Conservation (phyloP, 2,797 vertebrate genomes). For the Emys orbicularis region DNA sequence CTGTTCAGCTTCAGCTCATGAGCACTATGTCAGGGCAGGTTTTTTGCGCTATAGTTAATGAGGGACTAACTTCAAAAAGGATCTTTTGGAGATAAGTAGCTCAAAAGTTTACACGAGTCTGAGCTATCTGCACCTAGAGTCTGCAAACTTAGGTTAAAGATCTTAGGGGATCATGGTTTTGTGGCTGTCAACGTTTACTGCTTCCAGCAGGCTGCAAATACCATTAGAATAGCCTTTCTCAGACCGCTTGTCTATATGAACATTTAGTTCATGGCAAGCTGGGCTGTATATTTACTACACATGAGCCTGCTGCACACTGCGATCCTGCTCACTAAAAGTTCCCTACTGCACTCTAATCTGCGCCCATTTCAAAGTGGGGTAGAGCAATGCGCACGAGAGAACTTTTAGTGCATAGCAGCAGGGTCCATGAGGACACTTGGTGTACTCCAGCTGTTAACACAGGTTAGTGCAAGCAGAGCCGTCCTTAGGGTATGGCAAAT, state of each 20-base stretch:
- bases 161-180: not conserved
- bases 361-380: not conserved
- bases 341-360: not conserved
- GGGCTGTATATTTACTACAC: no score
- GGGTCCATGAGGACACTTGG: no score
- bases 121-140: not conserved
- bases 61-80: not conserved
- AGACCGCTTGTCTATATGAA: not conserved
- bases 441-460: no score
- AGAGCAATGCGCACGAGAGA: not conserved
- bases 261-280: no score
- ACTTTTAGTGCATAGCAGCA: not conserved
- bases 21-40: not conserved
- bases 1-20: accelerated
- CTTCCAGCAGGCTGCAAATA: not conserved
- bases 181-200: accelerated
- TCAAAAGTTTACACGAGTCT: not conserved
- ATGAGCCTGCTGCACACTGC: no score
- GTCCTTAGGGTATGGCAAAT: no score
- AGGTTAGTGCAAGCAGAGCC: no score
- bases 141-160: not conserved
- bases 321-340: not conserved
- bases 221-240: constrained; percentile 2
- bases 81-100: not conserved
- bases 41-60: accelerated